These are phyloP conservation scores for Urocolius indicus DNA, from an alignment of 2,113 vertebrate genomes.

Conservation along the genomic window DNA sequence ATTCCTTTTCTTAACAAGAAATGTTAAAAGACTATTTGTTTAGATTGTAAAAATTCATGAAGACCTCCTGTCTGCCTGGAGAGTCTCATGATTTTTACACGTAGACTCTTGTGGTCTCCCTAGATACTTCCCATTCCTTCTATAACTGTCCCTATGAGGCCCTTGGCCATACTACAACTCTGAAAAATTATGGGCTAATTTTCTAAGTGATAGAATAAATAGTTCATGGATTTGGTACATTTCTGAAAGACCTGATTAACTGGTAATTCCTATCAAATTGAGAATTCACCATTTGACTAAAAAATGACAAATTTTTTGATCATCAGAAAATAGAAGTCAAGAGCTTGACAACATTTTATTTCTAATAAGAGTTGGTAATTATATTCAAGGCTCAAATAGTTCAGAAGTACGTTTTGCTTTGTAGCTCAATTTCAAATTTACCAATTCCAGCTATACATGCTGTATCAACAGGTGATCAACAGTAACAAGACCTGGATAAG, in stretches of 20 bases:
- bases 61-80: neutral
- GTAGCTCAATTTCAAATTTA: neutral
- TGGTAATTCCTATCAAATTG: conserved; percentile 4
- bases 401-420: neutral
- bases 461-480: neutral
- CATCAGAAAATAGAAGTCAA: neutral
- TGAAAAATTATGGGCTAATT: neutral
- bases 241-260: conserved; percentile 30
- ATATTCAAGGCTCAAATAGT: neutral
- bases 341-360: neutral
- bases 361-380: neutral
- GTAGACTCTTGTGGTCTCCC: neutral
- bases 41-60: neutral
- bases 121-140: neutral
- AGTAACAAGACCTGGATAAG: neutral
- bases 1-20: neutral
- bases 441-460: neutral
- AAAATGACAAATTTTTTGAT: neutral
- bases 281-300: neutral
- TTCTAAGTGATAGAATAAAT: neutral
- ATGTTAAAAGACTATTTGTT: neutral
- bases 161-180: neutral
- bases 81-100: neutral
- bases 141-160: neutral
- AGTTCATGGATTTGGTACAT: neutral